Base-by-base conservation (phyloP, 2,888 invertebrate genomes). In the Lamellibrachia satsuma region DNA sequence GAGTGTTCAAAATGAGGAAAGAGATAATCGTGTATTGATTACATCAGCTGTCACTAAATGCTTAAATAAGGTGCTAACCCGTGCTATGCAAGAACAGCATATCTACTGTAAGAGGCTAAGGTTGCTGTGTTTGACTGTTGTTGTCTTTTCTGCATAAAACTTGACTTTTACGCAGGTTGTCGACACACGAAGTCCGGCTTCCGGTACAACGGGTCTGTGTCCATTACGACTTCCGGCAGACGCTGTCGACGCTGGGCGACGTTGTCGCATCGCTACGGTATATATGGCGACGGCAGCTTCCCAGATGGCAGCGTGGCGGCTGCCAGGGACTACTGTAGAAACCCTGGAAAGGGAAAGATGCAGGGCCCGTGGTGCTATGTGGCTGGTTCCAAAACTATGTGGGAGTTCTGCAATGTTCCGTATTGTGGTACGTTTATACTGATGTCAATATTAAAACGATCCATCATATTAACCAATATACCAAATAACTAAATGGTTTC, bases 281-380 rank as follows among this genome's bases (percentile, higher is more conserved):
- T 75, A 15, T 75, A 75, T 6, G 75, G 15, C 75, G 6, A 75
- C 75, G 75, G 3, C 75, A 22, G 4, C 11, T 92, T 91, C n/a
- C 92, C 91, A 15, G 92, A 92, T 51, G n/a, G 52, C 55, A 39
- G 90, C 75, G 52, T 55, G 52, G 11, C 8, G 52, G 57, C 91
- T 22, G 91, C 92, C n/a, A 9, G n/a, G 57, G 92, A 92, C 90
- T 93, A 55, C 90, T 93, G 93, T 39, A 57, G 93, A n/a, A 93
- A 93, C 55, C 93, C 93, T 51, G 93, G 92, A 75, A 27, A n/a
- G 22, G 52, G 27, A 55, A 57, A 91, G n/a, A 90, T 39, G 8
- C 9, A 57, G 27, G 93, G 92, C 15, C 90, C 90, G 15, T 93
- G 93, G 93, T 93, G 93, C 90, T 92, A 91, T 52, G 92, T 92